Conservation (phyloP, 1,140 invertebrate genomes). For the Planococcus citri region DNA sequence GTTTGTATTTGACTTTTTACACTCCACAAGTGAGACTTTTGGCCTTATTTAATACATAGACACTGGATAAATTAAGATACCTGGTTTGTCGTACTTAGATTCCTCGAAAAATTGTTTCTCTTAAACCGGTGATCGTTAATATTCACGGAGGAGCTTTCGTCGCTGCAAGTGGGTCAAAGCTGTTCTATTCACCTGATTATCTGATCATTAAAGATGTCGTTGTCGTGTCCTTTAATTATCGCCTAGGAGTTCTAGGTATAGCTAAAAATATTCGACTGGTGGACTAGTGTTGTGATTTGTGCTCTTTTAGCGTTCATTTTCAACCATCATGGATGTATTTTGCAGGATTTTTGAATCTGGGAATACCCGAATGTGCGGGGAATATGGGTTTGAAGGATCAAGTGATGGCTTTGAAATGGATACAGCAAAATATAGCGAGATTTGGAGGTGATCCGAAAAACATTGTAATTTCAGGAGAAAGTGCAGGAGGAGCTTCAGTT, state of each 20-base stretch:
- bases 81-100: no score
- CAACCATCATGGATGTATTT: no score
- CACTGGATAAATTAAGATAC: background rate
- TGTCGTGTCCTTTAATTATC: constrained; percentile 65
- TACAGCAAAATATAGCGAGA: constrained; percentile 66
- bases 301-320: no score
- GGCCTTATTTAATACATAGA: no score
- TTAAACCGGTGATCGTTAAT: constrained; percentile 45
- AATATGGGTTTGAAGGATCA: background rate
- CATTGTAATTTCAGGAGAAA: constrained; percentile 82
- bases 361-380: background rate
- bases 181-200: constrained; percentile 36
- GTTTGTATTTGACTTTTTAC: constrained; percentile 25
- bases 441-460: constrained; percentile 80
- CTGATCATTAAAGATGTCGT: constrained; percentile 48
- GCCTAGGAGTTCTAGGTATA: constrained; percentile 45
- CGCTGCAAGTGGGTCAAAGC: constrained; percentile 35
- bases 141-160: constrained; percentile 49
- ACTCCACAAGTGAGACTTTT: constrained; percentile 17
- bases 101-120: background rate
- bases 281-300: no score
- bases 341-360: background rate
- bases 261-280: no score
- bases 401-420: constrained; percentile 50
- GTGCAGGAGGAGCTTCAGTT: constrained; percentile 59